Base-by-base conservation (phyloP, 2,113 vertebrate species). In the Centropus bengalensis region DNA sequence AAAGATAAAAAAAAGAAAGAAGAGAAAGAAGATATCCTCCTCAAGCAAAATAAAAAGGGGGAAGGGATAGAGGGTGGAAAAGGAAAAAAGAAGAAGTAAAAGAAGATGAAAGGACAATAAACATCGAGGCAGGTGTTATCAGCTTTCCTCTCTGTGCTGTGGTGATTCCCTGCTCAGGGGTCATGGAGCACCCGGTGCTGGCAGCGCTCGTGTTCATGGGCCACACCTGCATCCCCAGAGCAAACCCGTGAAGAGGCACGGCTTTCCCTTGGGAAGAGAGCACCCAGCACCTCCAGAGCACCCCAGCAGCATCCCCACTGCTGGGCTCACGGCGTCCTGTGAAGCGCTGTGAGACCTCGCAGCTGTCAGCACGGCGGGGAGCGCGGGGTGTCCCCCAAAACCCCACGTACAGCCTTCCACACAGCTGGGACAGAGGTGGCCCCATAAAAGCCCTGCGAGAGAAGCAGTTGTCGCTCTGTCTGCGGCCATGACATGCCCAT, bases 151-250 rank as follows among this genome's bases (percentile, higher is more conserved):
- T 27, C n/a, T 9, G 18, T 5, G 33, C 11, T 10, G 30, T 3
- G 3, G 32, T 32, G 24, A 26, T 30, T 85, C n/a, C 33, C 40
- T 1, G 3, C 52, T 36, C 15, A 2, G 44, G 59, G 33, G 51
- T 4, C 24, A 5, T 7, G 1, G 9, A 5, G 19, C 9, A 16
- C 18, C 49, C 1, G 0, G 28, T 21, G 5, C 45, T 11, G 16
- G 44, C 45, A 18, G 30, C 2, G 3, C 82, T 21, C 3, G 4
- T 22, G 8, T 10, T 14, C 54, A 16, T 0, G 24, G 32, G 24
- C 18, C 62, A 51, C 7, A 5, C 13, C 36, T 15, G 6, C 16
- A 38, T 27, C 56, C 66, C 49, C 59, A 6, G 15, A 10, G 40
- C 6, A 18, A 6, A 4, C 19, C 51, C 20, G 4, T 17, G 76